Conservation (phyloP, 2,888 invertebrate genomes). For the Mythimna impura region DNA sequence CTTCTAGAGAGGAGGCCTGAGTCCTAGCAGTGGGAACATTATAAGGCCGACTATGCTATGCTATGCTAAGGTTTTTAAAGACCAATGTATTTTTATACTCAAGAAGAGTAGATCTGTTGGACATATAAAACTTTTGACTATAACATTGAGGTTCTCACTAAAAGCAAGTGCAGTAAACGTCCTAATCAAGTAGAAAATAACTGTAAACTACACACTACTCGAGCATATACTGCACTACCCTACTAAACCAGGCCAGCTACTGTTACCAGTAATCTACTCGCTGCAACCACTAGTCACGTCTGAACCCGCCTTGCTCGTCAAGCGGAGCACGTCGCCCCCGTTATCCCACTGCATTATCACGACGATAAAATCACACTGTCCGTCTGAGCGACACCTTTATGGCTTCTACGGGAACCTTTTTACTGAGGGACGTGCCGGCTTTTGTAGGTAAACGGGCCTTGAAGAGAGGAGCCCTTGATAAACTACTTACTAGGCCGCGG, state of each 20-base stretch:
- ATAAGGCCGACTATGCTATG: no score
- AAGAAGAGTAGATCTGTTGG: neutral
- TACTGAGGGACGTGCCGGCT: conserved; percentile 53
- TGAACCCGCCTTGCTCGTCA: conserved; percentile 38
- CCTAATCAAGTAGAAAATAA: conserved; percentile 17
- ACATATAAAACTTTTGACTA: neutral
- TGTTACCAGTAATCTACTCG: conserved; percentile 21
- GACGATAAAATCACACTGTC: conserved; percentile 64
- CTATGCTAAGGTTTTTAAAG: no score
- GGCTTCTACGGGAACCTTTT: conserved; percentile 48
- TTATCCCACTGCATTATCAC: conserved; percentile 59
- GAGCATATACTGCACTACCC: conserved; percentile 11
- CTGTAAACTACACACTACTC: conserved; percentile 12
- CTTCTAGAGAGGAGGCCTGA: no score
- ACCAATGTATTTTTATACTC: neutral
- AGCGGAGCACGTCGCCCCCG: conserved; percentile 51
- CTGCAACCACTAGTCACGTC: conserved; percentile 47
- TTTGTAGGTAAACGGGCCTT: conserved; percentile 36
- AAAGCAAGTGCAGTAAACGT: conserved; percentile 8
- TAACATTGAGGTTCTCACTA: neutral
- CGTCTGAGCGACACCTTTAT: conserved; percentile 55
- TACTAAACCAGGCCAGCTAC: conserved; percentile 36
- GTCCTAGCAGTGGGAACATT: no score
- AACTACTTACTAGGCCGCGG: conserved; percentile 8
- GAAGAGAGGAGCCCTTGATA: conserved; percentile 14